Conservation (phyloP, 2,113 vertebrate genomes). For the Cnemophilus loriae region DNA sequence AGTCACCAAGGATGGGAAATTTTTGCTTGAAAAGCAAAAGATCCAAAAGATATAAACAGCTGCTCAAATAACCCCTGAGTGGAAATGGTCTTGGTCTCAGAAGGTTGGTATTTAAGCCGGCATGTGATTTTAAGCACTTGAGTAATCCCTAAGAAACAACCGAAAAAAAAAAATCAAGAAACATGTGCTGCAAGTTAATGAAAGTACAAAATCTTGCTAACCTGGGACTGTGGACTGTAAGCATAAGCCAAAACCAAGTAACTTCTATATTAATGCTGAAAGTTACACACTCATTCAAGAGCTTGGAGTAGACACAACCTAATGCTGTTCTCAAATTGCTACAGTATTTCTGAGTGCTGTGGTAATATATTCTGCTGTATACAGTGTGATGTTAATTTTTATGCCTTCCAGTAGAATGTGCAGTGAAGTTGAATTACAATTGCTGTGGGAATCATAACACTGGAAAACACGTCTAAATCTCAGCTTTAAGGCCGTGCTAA, state of each 20-base stretch:
- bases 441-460: conserved; percentile 49
- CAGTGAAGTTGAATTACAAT: conserved; percentile 28
- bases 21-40: neutral
- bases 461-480: conserved; percentile 36
- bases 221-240: neutral
- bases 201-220: neutral
- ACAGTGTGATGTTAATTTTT: conserved; percentile 43
- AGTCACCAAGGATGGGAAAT: neutral
- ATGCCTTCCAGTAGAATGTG: conserved; percentile 34
- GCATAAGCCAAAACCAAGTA: neutral
- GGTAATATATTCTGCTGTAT: conserved; percentile 12
- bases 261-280: neutral
- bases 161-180: neutral
- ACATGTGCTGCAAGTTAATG: neutral
- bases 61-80: neutral
- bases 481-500: neutral
- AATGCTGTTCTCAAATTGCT: conserved; percentile 1
- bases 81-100: neutral
- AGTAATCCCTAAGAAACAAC: neutral
- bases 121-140: conserved; percentile 15
- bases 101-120: conserved; percentile 3
- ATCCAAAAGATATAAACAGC: neutral
- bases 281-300: neutral
- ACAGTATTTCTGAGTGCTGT: neutral
- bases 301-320: neutral